phyloP scores from a whole-genome alignment of 1,140 invertebrate genomes.

The Brachionus angularis region DNA sequence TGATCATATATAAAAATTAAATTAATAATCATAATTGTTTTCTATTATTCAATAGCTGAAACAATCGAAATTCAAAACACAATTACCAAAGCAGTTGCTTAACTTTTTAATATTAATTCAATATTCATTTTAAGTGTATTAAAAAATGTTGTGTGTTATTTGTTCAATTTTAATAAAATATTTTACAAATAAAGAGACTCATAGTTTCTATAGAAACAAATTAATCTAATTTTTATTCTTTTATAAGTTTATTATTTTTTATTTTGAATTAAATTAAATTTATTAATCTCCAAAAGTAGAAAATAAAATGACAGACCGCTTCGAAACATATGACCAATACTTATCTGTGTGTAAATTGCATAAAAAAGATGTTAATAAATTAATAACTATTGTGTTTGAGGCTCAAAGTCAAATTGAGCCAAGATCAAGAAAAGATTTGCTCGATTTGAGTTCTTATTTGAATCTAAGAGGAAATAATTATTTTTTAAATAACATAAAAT shows the following conservation, averaged over 20 bases:
- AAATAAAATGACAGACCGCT: slow-evolving; percentile 30
- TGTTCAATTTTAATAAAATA: too few relatives aligned
- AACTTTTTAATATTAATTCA: too few relatives aligned
- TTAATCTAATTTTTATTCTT: too few relatives aligned
- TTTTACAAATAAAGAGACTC: too few relatives aligned
- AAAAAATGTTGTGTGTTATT: too few relatives aligned
- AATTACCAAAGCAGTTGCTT: too few relatives aligned
- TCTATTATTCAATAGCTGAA: too few relatives aligned
- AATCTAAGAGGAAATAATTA: slow-evolving; percentile 56
- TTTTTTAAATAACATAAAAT: slow-evolving; percentile 47
- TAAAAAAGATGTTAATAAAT: slow-evolving; percentile 28
- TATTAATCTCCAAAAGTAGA: background rate
- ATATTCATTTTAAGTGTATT: too few relatives aligned
- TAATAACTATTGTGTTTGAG: slow-evolving; percentile 25
- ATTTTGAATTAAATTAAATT: background rate
- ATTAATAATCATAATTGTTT: too few relatives aligned
- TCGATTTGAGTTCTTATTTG: slow-evolving; percentile 43
- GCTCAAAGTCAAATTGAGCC: slow-evolving; percentile 3
- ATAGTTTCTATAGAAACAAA: background rate
- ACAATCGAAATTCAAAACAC: too few relatives aligned
- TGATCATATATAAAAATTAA: too few relatives aligned
- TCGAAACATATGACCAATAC: slow-evolving; percentile 33
- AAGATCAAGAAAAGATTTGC: background rate
- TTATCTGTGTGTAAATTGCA: slow-evolving; percentile 27
- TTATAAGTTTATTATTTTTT: slow-evolving; percentile 10